phyloP scores from a whole-genome alignment of 2,113 vertebrate species.

The Cyanoliseus patagonus region DNA sequence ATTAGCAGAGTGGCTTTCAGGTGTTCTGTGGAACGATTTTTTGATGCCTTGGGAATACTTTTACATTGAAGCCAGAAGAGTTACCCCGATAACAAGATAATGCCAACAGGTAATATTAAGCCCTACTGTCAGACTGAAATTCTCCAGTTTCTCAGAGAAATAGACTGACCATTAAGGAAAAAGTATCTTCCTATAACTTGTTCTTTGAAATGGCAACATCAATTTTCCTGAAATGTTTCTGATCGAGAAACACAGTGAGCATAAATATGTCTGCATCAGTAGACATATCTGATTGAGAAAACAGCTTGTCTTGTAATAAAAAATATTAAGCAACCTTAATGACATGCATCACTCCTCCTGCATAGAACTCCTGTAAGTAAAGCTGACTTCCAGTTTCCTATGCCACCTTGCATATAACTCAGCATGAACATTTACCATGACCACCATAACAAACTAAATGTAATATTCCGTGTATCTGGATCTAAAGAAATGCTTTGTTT shows the following conservation, averaged over 20 bases:
- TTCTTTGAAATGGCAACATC: background rate
- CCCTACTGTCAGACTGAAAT: background rate
- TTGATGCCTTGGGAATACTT: background rate
- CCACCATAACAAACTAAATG: background rate
- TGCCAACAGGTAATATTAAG: background rate
- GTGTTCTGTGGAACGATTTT: background rate
- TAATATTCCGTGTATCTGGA: background rate
- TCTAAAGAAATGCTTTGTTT: background rate
- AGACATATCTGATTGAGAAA: background rate
- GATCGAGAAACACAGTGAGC: background rate
- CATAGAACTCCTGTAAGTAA: background rate
- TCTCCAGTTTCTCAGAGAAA: background rate
- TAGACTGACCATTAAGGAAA: background rate
- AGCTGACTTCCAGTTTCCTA: background rate
- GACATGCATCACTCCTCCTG: background rate
- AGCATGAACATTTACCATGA: rapidly evolving
- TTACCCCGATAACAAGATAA: background rate
- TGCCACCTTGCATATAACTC: background rate
- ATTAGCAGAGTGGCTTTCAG: background rate
- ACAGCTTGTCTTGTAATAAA: background rate
- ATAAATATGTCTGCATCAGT: background rate
- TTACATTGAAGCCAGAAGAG: background rate
- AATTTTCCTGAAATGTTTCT: background rate
- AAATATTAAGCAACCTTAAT: background rate
- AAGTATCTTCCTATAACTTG: background rate